These are phyloP conservation scores for Nyctereutes procyonoides DNA, from an alignment of 2,113 vertebrate species.

Conservation along the genomic window DNA sequence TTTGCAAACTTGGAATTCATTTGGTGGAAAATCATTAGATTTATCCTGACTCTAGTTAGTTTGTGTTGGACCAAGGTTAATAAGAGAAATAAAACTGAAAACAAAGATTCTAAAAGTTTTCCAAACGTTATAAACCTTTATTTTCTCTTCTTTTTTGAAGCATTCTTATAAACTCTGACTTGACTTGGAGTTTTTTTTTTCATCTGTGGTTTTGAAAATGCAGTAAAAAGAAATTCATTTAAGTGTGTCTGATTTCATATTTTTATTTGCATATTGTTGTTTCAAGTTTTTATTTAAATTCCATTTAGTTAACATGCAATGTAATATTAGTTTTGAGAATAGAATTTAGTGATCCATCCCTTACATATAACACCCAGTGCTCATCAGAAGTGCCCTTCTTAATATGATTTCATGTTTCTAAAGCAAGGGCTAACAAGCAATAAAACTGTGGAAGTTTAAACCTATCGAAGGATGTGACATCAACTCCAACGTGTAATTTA, in stretches of 20 bases:
- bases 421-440: not conserved
- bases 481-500: not conserved
- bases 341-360: not conserved
- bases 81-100: slow-evolving; percentile 69
- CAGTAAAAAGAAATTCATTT: not conserved
- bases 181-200: not conserved
- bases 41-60: slow-evolving; percentile 39
- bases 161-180: slow-evolving; percentile 16
- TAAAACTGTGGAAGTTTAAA: not conserved
- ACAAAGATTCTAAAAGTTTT: slow-evolving; percentile 53
- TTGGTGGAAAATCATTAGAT: slow-evolving; percentile 28
- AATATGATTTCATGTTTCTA: slow-evolving; percentile 38
- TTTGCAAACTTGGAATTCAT: slow-evolving; percentile 60
- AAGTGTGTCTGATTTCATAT: not conserved
- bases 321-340: not conserved
- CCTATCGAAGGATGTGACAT: not conserved
- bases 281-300: not conserved
- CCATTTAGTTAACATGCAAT: not conserved
- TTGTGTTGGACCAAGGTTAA: slow-evolving; percentile 66
- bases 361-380: not conserved
- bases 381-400: not conserved
- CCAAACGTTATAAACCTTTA: slow-evolving; percentile 49
- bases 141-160: slow-evolving; percentile 24
- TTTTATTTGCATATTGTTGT: not conserved
- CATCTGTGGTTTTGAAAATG: not conserved